Conservation (phyloP, 2,113 vertebrate species). For the Cettia cetti region DNA sequence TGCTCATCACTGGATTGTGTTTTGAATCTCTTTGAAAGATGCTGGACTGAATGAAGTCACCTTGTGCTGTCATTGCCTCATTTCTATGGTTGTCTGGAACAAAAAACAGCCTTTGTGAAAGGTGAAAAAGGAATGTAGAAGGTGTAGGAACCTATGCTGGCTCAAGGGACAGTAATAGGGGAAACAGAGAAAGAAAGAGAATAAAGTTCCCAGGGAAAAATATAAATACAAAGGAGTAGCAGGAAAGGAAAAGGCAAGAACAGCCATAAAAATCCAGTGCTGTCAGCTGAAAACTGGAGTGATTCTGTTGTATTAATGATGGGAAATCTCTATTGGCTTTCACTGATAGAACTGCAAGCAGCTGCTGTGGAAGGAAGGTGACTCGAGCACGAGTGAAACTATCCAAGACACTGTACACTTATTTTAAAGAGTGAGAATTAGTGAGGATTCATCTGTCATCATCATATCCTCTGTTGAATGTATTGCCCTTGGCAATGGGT, state of each 20-base stretch:
- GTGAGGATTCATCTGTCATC: constrained; percentile 68
- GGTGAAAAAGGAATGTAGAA: background rate
- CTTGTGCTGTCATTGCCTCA: background rate
- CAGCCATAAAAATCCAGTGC: constrained; percentile 52
- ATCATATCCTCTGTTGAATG: constrained; percentile 65
- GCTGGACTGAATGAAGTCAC: background rate
- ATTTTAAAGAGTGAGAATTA: constrained; percentile 60
- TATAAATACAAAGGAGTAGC: constrained; percentile 32
- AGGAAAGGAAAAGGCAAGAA: constrained; percentile 41
- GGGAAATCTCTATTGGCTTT: constrained; percentile 66
- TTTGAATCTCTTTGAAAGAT: background rate
- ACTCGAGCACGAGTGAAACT: constrained; percentile 58
- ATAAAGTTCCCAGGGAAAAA: constrained; percentile 5
- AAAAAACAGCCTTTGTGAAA: background rate
- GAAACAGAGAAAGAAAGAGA: constrained; percentile 8
- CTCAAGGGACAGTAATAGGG: background rate
- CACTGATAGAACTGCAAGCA: constrained; percentile 63
- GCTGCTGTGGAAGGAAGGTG: constrained; percentile 71
- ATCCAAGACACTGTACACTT: constrained; percentile 66
- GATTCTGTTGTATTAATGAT: constrained; percentile 21
- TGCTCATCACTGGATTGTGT: background rate
- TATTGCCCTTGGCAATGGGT: constrained; percentile 77
- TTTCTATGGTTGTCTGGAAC: background rate
- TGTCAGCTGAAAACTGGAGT: constrained; percentile 64
- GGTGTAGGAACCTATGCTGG: background rate